Conservation (phyloP, 2,888 invertebrate species). For the Shargacucullia verbasci region DNA sequence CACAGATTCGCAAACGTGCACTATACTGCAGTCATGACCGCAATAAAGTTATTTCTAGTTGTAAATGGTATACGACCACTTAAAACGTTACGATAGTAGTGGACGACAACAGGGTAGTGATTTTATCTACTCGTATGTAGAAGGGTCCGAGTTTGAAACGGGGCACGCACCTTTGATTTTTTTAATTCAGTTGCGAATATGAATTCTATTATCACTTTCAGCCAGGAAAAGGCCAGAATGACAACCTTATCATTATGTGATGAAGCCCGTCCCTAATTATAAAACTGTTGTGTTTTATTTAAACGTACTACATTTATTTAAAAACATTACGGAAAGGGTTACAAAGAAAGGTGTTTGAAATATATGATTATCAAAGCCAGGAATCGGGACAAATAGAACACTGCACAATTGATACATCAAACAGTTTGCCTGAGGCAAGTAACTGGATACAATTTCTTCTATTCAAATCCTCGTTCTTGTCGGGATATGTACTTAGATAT, state of each 20-base stretch:
- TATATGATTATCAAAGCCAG: background rate
- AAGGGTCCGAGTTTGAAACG: too few relatives aligned
- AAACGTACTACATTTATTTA: too few relatives aligned
- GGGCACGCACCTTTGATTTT: too few relatives aligned
- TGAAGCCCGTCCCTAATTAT: too few relatives aligned
- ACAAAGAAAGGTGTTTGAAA: background rate
- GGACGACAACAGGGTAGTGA: too few relatives aligned
- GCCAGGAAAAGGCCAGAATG: too few relatives aligned
- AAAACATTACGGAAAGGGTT: background rate
- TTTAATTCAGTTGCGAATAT: too few relatives aligned
- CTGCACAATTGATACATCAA: conserved; percentile 30
- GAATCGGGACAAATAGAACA: conserved; percentile 16
- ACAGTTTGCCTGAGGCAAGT: conserved; percentile 16
- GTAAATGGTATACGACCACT: conserved; percentile 32
- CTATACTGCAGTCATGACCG: conserved; percentile 73
- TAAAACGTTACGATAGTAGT: conserved; percentile 18
- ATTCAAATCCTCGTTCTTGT: background rate
- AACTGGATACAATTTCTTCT: conserved; percentile 22
- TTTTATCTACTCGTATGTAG: too few relatives aligned
- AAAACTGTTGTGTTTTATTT: too few relatives aligned
- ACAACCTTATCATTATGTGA: too few relatives aligned
- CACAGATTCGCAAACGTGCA: conserved; percentile 72
- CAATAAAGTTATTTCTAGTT: conserved; percentile 74
- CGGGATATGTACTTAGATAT: too few relatives aligned
- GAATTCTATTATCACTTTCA: too few relatives aligned